Base-by-base conservation (phyloP, 2,797 vertebrate genomes). In the Syndactyla subalaris region DNA sequence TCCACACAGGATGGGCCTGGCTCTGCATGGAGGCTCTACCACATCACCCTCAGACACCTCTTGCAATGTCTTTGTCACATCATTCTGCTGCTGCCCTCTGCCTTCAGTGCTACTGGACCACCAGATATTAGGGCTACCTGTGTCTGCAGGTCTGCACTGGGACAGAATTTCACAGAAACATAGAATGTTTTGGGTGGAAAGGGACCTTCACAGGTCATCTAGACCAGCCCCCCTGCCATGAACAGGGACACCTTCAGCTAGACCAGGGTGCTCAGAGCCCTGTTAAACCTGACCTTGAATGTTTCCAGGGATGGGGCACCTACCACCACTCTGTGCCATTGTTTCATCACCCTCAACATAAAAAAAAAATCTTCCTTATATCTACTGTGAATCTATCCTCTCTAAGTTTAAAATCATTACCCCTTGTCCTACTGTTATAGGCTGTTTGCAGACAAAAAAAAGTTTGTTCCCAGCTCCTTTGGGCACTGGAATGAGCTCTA, bases 311-410 rank as follows among this genome's bases (percentile, higher is more conserved):
- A 24, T n/a, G 43, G 30, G 17, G 19, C n/a, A 49, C 6, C 20
- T 1, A 4, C 41, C 20, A 46, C 24, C 14, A 15, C 43, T 74
- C 38, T n/a, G 7, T 5, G 1, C 11, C 74, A 32, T 48, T 0
- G 1, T 26, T 18, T 26, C 71, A 39, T 6, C n/a, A 14, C 48
- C 24, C 7, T 39, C 36, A 24, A 10, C 0, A 2, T 2, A 7
- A n/a, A 79, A 36, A 3, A 10, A 1, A 10, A 1, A 0, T 43
- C 30, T 26, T 46, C 43, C 27, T 70, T 34, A 0, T 1, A 1
- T 30, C 27, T 12, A 11, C 15, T 20, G 45, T 39, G 5, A 23
- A 23, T 24, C 13, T 45, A 12, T 13, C 12, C 10, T 52, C 10
- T 51, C 34, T 59, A 2, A 32, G 7, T 30, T 30, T 63, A 17